Evolutionary conservation across 2,797 vertebrate species (phyloP).

Genomic region (Myripristis murdjan): DNA sequence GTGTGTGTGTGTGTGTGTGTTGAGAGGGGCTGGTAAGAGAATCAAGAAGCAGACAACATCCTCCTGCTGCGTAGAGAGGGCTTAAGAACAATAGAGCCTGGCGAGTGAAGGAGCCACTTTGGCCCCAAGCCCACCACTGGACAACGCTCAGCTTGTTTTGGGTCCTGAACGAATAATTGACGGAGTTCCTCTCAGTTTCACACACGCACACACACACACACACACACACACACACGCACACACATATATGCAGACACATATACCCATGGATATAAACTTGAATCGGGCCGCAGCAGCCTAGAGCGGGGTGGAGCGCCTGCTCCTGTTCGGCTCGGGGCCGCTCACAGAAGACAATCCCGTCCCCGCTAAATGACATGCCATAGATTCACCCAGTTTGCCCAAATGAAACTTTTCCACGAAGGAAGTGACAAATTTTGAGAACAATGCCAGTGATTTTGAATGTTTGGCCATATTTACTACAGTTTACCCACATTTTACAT

Average conservation of each 20-base stretch:
- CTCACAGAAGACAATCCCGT: too few species aligned
- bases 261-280: too few species aligned
- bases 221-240: slow-evolving; percentile 77
- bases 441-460: too few species aligned
- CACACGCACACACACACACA: slow-evolving; percentile 74
- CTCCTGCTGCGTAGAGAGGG: slow-evolving; percentile 82
- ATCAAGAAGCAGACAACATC: slow-evolving; percentile 88
- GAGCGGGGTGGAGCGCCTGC: too few species aligned
- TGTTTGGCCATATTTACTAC: too few species aligned
- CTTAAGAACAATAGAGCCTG: slow-evolving; percentile 82
- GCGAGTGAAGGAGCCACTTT: slow-evolving; percentile 81
- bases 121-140: slow-evolving; percentile 72
- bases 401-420: too few species aligned
- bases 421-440: too few species aligned
- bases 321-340: too few species aligned
- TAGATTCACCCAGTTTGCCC: too few species aligned
- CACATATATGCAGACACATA: slow-evolving; percentile 37
- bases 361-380: too few species aligned
- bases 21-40: slow-evolving; percentile 69
- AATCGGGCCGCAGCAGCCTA: too few species aligned
- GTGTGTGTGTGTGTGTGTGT: slow-evolving; percentile 19
- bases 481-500: too few species aligned
- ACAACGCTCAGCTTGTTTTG: slow-evolving; percentile 73
- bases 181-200: slow-evolving; percentile 48
- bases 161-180: slow-evolving; percentile 64